phyloP scores from a whole-genome alignment of 2,113 vertebrate species.

The Actenoides hombroni region DNA sequence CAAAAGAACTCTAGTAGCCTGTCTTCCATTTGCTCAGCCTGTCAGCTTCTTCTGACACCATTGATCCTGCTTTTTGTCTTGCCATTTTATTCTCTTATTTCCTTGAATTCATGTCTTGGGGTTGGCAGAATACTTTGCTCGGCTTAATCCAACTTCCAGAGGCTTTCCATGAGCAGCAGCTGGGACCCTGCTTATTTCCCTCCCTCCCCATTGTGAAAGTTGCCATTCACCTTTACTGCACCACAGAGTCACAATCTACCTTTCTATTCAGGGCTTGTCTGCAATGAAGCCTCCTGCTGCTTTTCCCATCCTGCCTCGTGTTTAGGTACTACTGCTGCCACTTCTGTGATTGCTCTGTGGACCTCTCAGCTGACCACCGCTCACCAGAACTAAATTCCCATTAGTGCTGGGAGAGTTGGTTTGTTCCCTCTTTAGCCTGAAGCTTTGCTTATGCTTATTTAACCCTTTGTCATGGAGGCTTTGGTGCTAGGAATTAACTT shows the following conservation, averaged over 20 bases:
- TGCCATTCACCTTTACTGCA: not conserved
- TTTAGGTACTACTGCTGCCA: not conserved
- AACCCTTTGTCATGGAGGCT: not conserved
- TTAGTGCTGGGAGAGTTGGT: not conserved
- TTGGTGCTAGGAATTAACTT: constrained; percentile 31
- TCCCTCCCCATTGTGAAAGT: not conserved
- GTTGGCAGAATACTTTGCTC: not conserved
- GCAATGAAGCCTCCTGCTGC: not conserved
- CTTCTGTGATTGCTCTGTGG: not conserved
- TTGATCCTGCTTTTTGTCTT: not conserved
- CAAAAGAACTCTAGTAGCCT: not conserved
- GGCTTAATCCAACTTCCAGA: not conserved
- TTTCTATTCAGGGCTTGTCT: not conserved
- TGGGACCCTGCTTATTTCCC: not conserved
- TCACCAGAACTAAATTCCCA: not conserved
- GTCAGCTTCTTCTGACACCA: not conserved
- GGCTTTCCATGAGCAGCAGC: not conserved
- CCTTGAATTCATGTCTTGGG: not conserved
- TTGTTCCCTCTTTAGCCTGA: not conserved
- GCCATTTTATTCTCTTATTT: not conserved
- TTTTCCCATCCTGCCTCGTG: not conserved
- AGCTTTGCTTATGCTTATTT: not conserved
- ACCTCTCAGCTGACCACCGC: not conserved
- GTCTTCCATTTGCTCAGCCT: not conserved
- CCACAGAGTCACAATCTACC: not conserved